phyloP scores from a whole-genome alignment of 2,113 vertebrate genomes.

The Seriola quinqueradiata region DNA sequence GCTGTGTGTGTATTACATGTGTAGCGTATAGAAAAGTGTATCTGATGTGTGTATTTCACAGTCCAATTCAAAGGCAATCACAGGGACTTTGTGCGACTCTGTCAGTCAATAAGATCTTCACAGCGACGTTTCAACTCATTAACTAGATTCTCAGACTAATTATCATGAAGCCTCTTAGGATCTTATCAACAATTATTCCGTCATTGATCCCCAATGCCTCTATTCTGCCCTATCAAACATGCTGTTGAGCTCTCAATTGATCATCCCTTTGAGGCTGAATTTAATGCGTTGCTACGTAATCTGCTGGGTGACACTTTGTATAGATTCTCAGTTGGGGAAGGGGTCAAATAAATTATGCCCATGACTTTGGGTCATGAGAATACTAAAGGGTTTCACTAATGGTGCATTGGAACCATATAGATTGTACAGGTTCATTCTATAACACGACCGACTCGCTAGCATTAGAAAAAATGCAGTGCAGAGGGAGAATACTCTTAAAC shows the following conservation, averaged over 20 bases:
- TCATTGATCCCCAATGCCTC: slow-evolving; percentile 80
- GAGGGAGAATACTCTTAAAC: slow-evolving; percentile 1
- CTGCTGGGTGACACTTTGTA: slow-evolving; percentile 71
- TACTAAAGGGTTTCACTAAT: slow-evolving; percentile 41
- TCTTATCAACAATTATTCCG: slow-evolving; percentile 85
- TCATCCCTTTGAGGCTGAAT: slow-evolving; percentile 77
- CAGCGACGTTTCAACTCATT: slow-evolving; percentile 75
- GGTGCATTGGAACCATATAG: background rate
- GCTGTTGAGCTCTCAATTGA: slow-evolving; percentile 78
- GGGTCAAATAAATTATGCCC: slow-evolving; percentile 76
- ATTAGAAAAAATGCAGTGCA: slow-evolving; percentile 1
- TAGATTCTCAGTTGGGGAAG: slow-evolving; percentile 61
- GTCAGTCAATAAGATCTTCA: slow-evolving; percentile 77
- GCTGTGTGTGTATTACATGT: background rate
- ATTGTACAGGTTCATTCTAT: slow-evolving; percentile 26
- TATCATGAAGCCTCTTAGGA: slow-evolving; percentile 81
- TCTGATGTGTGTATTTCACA: slow-evolving; percentile 25
- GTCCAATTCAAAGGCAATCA: slow-evolving; percentile 59
- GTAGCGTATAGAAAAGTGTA: slow-evolving; percentile 5
- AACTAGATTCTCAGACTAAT: slow-evolving; percentile 83
- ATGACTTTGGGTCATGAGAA: slow-evolving; percentile 71
- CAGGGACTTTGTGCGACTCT: slow-evolving; percentile 59
- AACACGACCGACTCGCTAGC: background rate
- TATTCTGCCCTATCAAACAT: slow-evolving; percentile 80
- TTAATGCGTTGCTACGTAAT: slow-evolving; percentile 75